These are phyloP conservation scores for Monopterus albus DNA, from an alignment of 2,113 vertebrate genomes.

Conservation along the genomic window DNA sequence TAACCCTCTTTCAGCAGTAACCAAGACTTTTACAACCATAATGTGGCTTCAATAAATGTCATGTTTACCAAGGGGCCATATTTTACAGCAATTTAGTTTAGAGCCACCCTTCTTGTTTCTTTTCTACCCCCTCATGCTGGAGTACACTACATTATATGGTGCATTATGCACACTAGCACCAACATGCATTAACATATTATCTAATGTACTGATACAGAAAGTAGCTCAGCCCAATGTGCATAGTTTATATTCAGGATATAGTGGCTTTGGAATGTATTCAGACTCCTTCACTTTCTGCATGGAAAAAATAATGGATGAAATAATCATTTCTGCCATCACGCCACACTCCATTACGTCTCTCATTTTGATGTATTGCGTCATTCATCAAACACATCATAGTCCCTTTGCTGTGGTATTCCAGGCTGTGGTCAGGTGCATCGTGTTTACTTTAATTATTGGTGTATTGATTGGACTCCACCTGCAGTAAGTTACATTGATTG, in stretches of 20 bases:
- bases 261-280: too few species aligned
- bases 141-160: slow-evolving; percentile 51
- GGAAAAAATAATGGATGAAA: too few species aligned
- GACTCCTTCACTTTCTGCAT: too few species aligned
- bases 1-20: slow-evolving; percentile 68
- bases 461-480: too few species aligned
- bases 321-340: too few species aligned
- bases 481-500: too few species aligned
- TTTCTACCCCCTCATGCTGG: slow-evolving; percentile 21
- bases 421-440: too few species aligned
- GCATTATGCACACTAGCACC: slow-evolving; percentile 43
- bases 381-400: too few species aligned
- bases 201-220: slow-evolving; percentile 40
- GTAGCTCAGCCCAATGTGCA: slow-evolving; percentile 1
- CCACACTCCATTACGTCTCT: too few species aligned
- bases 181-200: slow-evolving; percentile 46
- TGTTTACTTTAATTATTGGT: too few species aligned
- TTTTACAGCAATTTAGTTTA: slow-evolving; percentile 72
- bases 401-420: too few species aligned
- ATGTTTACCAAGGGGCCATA: slow-evolving; percentile 70
- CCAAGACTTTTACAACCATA: slow-evolving; percentile 70
- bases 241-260: slow-evolving; percentile 14
- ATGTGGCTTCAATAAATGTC: slow-evolving; percentile 75
- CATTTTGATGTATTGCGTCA: too few species aligned
- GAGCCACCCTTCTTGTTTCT: slow-evolving; percentile 40